Evolutionary conservation across 1,140 invertebrate genomes (phyloP).

Genomic region (Drosophila nikananu): DNA sequence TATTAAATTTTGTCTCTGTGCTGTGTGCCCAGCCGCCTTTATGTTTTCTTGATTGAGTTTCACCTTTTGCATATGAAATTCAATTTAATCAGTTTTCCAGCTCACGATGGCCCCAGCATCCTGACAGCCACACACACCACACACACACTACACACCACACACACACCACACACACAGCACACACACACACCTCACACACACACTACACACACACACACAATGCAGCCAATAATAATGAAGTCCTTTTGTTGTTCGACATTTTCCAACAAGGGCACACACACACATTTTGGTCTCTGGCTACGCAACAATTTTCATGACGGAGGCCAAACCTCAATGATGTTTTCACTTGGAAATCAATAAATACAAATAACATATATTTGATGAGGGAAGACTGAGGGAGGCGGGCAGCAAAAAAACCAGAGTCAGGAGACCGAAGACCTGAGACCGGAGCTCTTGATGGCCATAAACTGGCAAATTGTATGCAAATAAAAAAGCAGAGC

Average conservation of each 20-base stretch:
- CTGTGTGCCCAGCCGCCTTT: conserved; percentile 44
- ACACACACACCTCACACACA: conserved; percentile 20
- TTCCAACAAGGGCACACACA: conserved; percentile 51
- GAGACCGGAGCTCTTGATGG: conserved; percentile 45
- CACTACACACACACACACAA: conserved; percentile 39
- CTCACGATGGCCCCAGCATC: conserved; percentile 48
- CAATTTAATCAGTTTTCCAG: conserved; percentile 82
- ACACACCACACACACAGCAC: conserved; percentile 39
- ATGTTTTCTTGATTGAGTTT: conserved; percentile 84
- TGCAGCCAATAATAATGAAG: conserved; percentile 81
- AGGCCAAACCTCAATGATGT: conserved; percentile 73
- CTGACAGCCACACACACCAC: conserved; percentile 23
- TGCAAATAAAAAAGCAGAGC: conserved; percentile 74
- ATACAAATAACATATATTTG: conserved; percentile 79
- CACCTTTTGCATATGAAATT: conserved; percentile 83
- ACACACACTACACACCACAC: conserved; percentile 6
- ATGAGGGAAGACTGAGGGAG: background rate
- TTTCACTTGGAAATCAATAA: conserved; percentile 83
- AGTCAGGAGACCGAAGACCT: background rate
- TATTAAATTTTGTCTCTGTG: conserved; percentile 1
- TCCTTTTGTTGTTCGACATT: conserved; percentile 79
- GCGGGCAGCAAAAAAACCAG: conserved; percentile 18
- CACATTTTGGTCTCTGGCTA: conserved; percentile 63
- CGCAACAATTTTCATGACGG: conserved; percentile 41
- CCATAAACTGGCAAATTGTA: conserved; percentile 80